Conservation (phyloP, 2,888 invertebrate genomes). For the Nomada lathburiana region DNA sequence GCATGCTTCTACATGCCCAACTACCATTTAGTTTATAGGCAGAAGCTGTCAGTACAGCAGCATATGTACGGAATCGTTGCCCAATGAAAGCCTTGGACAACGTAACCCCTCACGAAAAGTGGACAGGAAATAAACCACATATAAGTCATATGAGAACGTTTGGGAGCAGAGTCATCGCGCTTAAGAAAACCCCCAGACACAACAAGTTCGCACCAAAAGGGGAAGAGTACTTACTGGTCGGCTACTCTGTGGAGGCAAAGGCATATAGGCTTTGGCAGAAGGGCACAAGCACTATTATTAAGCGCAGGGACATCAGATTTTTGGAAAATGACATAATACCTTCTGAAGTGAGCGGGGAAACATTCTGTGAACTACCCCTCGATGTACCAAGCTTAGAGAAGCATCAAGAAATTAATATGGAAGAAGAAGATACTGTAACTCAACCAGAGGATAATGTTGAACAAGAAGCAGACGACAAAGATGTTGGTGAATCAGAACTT, state of each 20-base stretch:
- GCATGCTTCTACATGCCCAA: conserved; percentile 66
- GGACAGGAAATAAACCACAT: conserved; percentile 58
- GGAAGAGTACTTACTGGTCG: conserved; percentile 51
- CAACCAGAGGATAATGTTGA: neutral
- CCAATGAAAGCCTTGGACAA: conserved; percentile 37
- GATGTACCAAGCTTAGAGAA: neutral
- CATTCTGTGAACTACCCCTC: too few species aligned
- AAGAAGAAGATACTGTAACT: neutral
- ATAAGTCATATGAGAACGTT: conserved; percentile 56
- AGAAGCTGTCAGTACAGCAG: conserved; percentile 60
- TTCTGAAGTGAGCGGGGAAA: too few species aligned
- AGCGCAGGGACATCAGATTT: neutral
- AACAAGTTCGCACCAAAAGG: conserved; percentile 63
- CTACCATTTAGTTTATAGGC: conserved; percentile 73
- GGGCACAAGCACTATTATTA: neutral
- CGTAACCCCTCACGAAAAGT: conserved; percentile 45
- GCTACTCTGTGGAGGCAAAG: conserved; percentile 61
- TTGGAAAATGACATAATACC: neutral
- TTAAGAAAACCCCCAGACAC: conserved; percentile 30
- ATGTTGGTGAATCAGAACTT: conserved; percentile 34
- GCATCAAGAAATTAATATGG: neutral
- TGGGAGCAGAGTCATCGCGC: conserved; percentile 48
- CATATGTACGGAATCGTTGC: conserved; percentile 34
- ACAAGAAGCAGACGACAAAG: neutral
- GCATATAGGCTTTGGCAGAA: conserved; percentile 50